phyloP scores from a whole-genome alignment of 2,113 vertebrate genomes.

The Eira barbara region DNA sequence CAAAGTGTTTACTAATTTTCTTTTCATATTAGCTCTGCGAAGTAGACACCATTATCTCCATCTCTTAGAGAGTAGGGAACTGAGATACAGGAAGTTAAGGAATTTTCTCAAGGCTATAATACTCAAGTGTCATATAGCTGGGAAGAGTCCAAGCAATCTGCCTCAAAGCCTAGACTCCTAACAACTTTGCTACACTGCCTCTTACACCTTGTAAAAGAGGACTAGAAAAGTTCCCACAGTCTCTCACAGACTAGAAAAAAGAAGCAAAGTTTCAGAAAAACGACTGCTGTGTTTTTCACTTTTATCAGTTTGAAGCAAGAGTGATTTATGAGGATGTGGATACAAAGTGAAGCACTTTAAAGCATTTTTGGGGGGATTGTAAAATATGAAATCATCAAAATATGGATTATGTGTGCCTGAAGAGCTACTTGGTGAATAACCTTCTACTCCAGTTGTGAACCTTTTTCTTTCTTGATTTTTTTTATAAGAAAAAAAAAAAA shows the following conservation, averaged over 20 bases:
- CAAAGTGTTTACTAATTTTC: neutral
- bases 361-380: slow-evolving; percentile 29
- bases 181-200: neutral
- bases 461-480: slow-evolving; percentile 19
- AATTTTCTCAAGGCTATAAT: neutral
- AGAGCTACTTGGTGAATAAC: slow-evolving; percentile 46
- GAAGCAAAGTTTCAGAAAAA: neutral
- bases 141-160: neutral
- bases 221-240: neutral
- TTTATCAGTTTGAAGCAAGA: neutral
- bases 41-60: neutral
- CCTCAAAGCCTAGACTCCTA: neutral
- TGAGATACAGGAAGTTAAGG: neutral
- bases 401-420: slow-evolving; percentile 4
- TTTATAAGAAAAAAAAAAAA: neutral
- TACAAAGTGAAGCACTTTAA: slow-evolving; percentile 38
- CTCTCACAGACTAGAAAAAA: neutral
- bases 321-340: slow-evolving; percentile 30
- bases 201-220: neutral
- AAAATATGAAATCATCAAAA: slow-evolving; percentile 59
- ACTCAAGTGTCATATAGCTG: neutral
- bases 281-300: neutral
- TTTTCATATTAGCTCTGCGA: neutral
- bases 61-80: neutral
- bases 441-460: slow-evolving; percentile 6